Base-by-base conservation (phyloP, 92 coral and sea anemone genomes). In the Meandrina meandrites region DNA sequence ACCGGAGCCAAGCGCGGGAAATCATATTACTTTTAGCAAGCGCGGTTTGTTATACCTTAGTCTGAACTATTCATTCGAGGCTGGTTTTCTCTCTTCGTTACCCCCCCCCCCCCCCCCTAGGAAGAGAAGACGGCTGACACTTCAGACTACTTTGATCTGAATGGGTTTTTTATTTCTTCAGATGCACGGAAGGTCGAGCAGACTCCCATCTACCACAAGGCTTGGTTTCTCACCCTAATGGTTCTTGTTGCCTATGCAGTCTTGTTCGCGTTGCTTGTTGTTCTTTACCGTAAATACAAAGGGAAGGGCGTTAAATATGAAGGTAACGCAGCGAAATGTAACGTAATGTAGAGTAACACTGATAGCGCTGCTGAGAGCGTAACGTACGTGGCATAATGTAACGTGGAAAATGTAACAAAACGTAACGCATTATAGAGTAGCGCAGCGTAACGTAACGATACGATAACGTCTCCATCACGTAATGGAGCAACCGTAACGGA, bases 221-320 rank as follows among this genome's bases (percentile, higher is more conserved):
- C 80, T 22, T 84, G 87, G 87, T 84, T 84, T 74, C 72, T 84
- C 15, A 56, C 56, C 14, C 19, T 84, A 51, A 14, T 84, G 1
- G 80, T 53, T 12, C 79, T 84, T 4, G 80, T 22, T 75, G 73
- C 80, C 8, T 84, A 75, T 57, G 14, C n/a, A 10, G 13, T 74
- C 21, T 69, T 84, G 37, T 54, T 75, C 24, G 69, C 64, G 21
- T n/a, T 58, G 40, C 73, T 48, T 17, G 50, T 31, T n/a, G 51
- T 84, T 37, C 87, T 84, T 12, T 36, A 70, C 21, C 73, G 30
- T 47, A 84, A 17, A 7, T 78, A 78, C 36, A 45, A 56, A 7
- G 80, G 73, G 71, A 54, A 78, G 75, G 87, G 80, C 40, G 72
- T 48, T 8, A 75, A 34, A 35, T 84, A 84, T 35, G 40, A 84